Percentiles rank a stretch among this genome's conserved stretches.
Evolutionary conservation across 1,140 invertebrate species (phyloP).

Genomic region (Cecropterus lyciades): DNA sequence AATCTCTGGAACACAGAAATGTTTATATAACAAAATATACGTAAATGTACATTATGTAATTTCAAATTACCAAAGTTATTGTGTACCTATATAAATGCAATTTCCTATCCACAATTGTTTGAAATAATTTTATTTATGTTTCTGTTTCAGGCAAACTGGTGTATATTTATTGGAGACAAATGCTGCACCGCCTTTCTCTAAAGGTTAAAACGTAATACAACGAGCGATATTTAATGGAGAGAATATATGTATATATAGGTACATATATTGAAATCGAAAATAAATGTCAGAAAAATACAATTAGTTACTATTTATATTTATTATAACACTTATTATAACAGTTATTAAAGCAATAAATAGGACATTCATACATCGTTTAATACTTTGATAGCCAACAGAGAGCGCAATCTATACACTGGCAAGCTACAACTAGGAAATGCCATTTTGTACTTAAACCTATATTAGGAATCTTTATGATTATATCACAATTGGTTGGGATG

Average conservation of each 20-base stretch:
- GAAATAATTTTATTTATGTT: neutral
- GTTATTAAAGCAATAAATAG: slow-evolving; percentile 76
- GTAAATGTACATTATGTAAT: no score
- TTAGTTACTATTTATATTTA: slow-evolving; percentile 1
- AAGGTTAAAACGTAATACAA: no score
- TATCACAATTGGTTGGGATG: slow-evolving; percentile 80
- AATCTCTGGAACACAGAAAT: no score
- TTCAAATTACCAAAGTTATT: no score
- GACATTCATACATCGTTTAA: slow-evolving; percentile 39
- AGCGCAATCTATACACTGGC: slow-evolving; percentile 40
- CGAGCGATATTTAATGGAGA: no score
- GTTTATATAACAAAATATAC: no score
- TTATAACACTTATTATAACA: slow-evolving; percentile 40
- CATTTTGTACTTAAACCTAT: slow-evolving; percentile 64
- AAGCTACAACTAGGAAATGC: slow-evolving; percentile 66
- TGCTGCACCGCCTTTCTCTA: slow-evolving; percentile 65
- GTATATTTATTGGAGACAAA: slow-evolving; percentile 76
- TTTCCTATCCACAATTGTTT: no score
- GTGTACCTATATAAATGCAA: no score
- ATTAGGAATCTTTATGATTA: slow-evolving; percentile 20
- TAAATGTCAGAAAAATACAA: no score
- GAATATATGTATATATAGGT: no score
- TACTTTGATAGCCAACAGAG: slow-evolving; percentile 36
- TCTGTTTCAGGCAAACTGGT: slow-evolving; percentile 54
- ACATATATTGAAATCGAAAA: no score